Percentiles rank a stretch among this genome's conserved stretches.
phyloP scores from a whole-genome alignment of 2,888 invertebrate species.

The Smittia aterrima region DNA sequence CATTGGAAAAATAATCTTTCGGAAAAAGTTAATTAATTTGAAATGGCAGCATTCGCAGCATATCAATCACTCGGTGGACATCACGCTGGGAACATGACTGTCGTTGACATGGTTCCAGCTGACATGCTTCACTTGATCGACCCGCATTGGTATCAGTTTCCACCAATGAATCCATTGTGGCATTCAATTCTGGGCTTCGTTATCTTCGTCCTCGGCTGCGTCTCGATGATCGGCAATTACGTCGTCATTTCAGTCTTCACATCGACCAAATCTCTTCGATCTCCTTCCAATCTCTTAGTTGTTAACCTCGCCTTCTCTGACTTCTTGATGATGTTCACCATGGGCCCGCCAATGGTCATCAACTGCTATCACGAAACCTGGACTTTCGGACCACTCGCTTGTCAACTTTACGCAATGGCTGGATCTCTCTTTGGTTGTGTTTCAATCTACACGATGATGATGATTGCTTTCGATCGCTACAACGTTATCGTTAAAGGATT shows the following conservation, averaged over 20 bases:
- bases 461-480: conserved; percentile 59
- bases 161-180: conserved; percentile 60
- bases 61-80: conserved; percentile 42
- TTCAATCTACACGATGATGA: conserved; percentile 60
- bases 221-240: conserved; percentile 53
- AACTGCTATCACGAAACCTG: conserved; percentile 22
- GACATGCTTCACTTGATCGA: conserved; percentile 71
- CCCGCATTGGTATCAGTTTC: conserved; percentile 57
- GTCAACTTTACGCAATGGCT: conserved; percentile 58
- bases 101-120: conserved; percentile 66
- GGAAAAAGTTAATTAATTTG: background rate
- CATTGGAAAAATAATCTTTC: background rate
- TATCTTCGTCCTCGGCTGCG: conserved; percentile 59
- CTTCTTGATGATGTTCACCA: conserved; percentile 80
- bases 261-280: conserved; percentile 61
- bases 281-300: conserved; percentile 87
- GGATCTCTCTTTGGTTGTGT: conserved; percentile 60
- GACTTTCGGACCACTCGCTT: conserved; percentile 52
- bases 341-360: conserved; percentile 27
- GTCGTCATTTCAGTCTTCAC: conserved; percentile 53
- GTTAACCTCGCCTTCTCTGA: conserved; percentile 91
- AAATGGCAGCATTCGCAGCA: conserved; percentile 34
- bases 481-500: conserved; percentile 61
- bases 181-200: conserved; percentile 62
- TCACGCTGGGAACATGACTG: conserved; percentile 58